Evolutionary conservation across 2,888 invertebrate species (phyloP).

Genomic region (Drosophila phalerata): DNA sequence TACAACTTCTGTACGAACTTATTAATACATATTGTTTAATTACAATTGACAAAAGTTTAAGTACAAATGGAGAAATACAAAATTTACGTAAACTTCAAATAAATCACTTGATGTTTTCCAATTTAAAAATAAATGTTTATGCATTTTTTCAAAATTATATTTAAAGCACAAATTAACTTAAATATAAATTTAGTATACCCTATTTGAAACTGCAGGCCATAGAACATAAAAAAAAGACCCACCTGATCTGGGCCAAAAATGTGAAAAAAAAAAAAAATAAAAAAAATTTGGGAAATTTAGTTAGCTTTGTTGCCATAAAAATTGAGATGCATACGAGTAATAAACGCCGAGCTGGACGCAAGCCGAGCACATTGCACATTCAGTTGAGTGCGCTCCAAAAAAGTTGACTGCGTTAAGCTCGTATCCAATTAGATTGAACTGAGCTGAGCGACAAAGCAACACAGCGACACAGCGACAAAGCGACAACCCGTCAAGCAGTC

Average conservation of each 20-base stretch:
- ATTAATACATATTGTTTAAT: too few relatives aligned
- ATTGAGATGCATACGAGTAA: slow-evolving; percentile 20
- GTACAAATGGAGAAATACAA: too few relatives aligned
- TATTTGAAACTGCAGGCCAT: neutral
- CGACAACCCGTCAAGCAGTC: slow-evolving; percentile 11
- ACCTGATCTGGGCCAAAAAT: neutral
- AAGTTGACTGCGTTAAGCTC: slow-evolving; percentile 7
- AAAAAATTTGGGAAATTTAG: neutral
- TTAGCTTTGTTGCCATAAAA: slow-evolving; percentile 5
- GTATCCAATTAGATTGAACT: slow-evolving; percentile 34
- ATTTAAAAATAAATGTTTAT: too few relatives aligned
- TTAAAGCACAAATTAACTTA: too few relatives aligned
- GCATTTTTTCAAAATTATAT: too few relatives aligned
- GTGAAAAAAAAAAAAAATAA: neutral
- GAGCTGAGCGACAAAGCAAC: slow-evolving; percentile 19
- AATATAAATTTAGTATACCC: neutral
- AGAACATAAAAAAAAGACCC: neutral
- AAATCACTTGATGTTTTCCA: too few relatives aligned
- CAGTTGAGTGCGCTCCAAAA: slow-evolving; percentile 10
- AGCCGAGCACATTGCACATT: slow-evolving; percentile 10
- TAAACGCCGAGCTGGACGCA: slow-evolving; percentile 12
- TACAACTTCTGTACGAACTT: too few relatives aligned
- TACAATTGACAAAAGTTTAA: too few relatives aligned
- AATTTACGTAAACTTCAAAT: too few relatives aligned
- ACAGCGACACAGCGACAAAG: slow-evolving; percentile 17